Percentiles rank a stretch among this genome's conserved stretches.
phyloP scores from a whole-genome alignment of 1,140 invertebrate species.

The Psix sp. region DNA sequence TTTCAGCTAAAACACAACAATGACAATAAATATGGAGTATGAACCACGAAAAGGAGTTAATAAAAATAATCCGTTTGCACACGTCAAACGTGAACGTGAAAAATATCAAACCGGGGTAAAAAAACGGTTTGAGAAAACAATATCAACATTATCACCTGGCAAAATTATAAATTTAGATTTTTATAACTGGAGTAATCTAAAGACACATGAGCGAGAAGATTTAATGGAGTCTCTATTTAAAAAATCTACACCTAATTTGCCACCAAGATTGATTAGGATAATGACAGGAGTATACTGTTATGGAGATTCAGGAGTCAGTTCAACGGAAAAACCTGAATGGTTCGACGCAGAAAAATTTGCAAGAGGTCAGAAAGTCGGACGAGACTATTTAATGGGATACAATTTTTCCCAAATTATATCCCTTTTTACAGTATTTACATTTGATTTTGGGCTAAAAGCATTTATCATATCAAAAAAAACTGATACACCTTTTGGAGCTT shows the following conservation, averaged over 20 bases:
- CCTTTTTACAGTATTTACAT: not conserved
- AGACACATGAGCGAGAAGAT: not conserved
- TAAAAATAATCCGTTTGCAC: not conserved
- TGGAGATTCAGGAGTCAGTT: not conserved
- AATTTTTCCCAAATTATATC: not conserved
- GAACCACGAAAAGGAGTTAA: too few species aligned
- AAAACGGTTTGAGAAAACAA: not conserved
- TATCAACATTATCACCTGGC: not conserved
- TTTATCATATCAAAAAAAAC: not conserved
- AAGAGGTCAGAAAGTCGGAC: not conserved
- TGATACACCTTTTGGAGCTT: not conserved
- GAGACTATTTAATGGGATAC: not conserved
- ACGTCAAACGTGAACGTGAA: not conserved
- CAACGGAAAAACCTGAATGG: not conserved
- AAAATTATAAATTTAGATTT: not conserved
- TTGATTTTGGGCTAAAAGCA: not conserved
- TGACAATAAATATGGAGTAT: too few species aligned
- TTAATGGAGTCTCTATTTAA: not conserved
- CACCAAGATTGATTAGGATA: not conserved
- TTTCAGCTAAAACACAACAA: too few species aligned
- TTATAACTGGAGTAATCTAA: not conserved
- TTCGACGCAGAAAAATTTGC: not conserved
- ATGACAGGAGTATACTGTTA: not conserved
- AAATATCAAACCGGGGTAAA: not conserved
- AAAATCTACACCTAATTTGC: not conserved